Conservation (phyloP, 2,113 vertebrate species). For the Rhea americana region DNA sequence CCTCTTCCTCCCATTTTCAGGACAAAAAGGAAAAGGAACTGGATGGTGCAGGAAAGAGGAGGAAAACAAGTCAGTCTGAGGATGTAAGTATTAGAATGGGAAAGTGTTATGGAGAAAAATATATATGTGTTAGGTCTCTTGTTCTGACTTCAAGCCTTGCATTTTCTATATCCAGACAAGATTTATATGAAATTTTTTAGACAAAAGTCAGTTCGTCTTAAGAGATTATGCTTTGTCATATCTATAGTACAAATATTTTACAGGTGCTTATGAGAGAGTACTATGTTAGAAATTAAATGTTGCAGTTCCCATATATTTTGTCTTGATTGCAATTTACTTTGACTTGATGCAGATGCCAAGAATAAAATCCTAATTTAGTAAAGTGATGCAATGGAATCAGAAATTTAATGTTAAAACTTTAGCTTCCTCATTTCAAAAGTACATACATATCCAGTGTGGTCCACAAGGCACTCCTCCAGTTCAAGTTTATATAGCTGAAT, state of each 20-base stretch:
- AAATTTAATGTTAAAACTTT: background rate
- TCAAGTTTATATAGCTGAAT: background rate
- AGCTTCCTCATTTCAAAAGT: background rate
- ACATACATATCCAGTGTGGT: background rate
- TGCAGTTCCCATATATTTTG: background rate
- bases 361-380: background rate
- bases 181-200: background rate
- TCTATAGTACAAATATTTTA: background rate
- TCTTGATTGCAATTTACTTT: background rate
- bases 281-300: background rate
- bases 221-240: accelerated
- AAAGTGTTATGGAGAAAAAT: background rate
- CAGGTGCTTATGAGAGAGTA: background rate
- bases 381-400: background rate
- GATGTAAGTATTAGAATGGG: constrained; percentile 83
- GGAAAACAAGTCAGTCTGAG: constrained; percentile 94
- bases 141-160: background rate
- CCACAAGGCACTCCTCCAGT: background rate
- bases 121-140: background rate
- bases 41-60: constrained; percentile 90
- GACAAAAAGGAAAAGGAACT: constrained; percentile 96
- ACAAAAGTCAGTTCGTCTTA: background rate
- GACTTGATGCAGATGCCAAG: background rate
- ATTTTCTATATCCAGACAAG: background rate
- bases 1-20: constrained; percentile 61